A percentile compares a stretch with the other conserved stretches of the same genome.
Evolutionary conservation across 2,888 invertebrate genomes (phyloP).

Genomic region (Campoplex capitator): DNA sequence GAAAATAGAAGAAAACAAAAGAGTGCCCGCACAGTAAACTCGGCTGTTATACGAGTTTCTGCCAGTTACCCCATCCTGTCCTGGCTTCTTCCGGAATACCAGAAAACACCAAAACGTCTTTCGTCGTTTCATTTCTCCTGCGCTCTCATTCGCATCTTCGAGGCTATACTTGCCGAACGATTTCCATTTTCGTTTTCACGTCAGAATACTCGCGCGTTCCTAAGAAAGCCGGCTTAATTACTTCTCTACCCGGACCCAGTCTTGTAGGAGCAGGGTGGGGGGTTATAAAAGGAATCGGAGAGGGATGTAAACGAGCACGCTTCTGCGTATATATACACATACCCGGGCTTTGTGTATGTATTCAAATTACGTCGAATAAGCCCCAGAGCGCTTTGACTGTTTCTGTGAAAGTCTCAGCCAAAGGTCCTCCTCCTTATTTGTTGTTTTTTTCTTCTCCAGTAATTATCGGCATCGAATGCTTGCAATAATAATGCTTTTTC

Average conservation of each 20-base stretch:
- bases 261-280: neutral
- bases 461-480: slow-evolving; percentile 44
- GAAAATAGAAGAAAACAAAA: slow-evolving; percentile 36
- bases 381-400: slow-evolving; percentile 29
- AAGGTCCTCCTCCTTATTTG: slow-evolving; percentile 29
- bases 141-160: neutral
- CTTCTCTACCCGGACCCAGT: slow-evolving; percentile 27
- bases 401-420: slow-evolving; percentile 17
- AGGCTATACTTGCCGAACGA: slow-evolving; percentile 48
- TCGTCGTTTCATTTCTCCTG: slow-evolving; percentile 37
- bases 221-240: slow-evolving; percentile 65
- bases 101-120: slow-evolving; percentile 49
- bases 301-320: slow-evolving; percentile 52
- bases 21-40: slow-evolving; percentile 18
- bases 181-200: slow-evolving; percentile 67
- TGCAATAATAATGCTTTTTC: slow-evolving; percentile 35
- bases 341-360: neutral
- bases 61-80: neutral
- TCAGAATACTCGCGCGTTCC: slow-evolving; percentile 44
- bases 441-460: slow-evolving; percentile 16
- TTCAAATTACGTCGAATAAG: slow-evolving; percentile 10
- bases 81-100: slow-evolving; percentile 14
- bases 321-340: neutral
- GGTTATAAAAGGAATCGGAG: slow-evolving; percentile 29
- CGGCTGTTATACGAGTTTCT: slow-evolving; percentile 42